Evolutionary conservation across 1,140 invertebrate genomes (phyloP), one percentile per base, ranked within the genome.

Genomic region (Paracyclopina nana): DNA sequence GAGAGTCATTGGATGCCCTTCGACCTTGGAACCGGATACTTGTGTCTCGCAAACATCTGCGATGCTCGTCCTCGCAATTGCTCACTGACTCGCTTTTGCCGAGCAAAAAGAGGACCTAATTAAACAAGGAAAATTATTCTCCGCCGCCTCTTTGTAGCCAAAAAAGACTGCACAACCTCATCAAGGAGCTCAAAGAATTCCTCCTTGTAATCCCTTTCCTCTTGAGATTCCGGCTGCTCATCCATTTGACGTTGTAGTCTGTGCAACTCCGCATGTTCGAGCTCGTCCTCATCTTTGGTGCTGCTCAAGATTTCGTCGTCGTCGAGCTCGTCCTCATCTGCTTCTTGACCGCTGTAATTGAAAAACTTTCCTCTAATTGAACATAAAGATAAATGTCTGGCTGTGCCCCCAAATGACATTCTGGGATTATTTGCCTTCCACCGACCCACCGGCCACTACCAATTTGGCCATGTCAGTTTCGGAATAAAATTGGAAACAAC

Each of bases 21-120:
- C n/a, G n/a, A n/a, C 34, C 48, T 53, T 53, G 25, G 43, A 51
- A 38, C 34, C 34, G 14, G 34, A 16, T 38, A 38, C 34, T 38
- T 2, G 34, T 38, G 8, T 38, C 34, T 9, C 34, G 34, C 34
- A 38, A 8, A 20, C 34, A 16, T 9, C 20, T 38, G 5, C 34
- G 34, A 38, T 38, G n/a, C 9, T 38, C 34, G 3, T 8, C 20
- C 34, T 4, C 14, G 34, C 29, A 8, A 8, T 8, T 31, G 29
- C 14, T 31, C 29, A 31, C 29, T 31, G 14, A 31, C 29, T 9
- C 9, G 29, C 20, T 16, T 16, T 38, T 38, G 34, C 5, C 20
- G 34, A 38, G 20, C 14, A 38, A 4, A 38, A 38, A 4, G 4
- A 38, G 3, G 8, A 20, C 3, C 4, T 38, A 9, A 2, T 38